Evolutionary conservation across 2,113 vertebrate genomes (phyloP).

Genomic region (Hepsetus odoe): DNA sequence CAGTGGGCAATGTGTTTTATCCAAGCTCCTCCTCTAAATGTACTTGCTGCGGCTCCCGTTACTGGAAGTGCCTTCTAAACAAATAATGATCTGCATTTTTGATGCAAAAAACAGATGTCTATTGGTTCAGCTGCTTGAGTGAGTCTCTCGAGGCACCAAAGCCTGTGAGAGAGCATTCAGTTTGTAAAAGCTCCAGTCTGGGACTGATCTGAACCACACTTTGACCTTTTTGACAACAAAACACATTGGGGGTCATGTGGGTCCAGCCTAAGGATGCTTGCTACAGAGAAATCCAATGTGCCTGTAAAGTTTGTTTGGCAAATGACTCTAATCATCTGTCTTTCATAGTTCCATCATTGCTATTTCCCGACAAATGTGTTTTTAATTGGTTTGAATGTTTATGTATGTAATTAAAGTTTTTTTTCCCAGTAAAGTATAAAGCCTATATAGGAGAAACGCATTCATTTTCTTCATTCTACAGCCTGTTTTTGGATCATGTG

Average conservation of each 20-base stretch:
- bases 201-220: conserved; percentile 69
- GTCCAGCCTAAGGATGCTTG: conserved; percentile 53
- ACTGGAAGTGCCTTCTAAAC: background rate
- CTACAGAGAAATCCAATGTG: background rate
- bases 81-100: conserved; percentile 25
- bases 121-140: conserved; percentile 13
- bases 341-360: background rate
- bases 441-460: background rate
- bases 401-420: conserved; percentile 7
- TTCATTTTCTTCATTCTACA: background rate
- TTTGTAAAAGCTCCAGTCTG: conserved; percentile 55
- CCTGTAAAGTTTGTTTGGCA: background rate
- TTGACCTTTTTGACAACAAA: conserved; percentile 67
- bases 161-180: background rate
- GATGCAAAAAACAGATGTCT: background rate
- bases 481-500: background rate
- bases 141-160: background rate
- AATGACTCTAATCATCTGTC: background rate
- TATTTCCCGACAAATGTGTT: conserved; percentile 9
- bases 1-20: background rate
- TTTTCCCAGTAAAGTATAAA: conserved; percentile 6
- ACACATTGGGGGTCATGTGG: conserved; percentile 64
- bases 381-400: conserved; percentile 12
- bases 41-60: background rate
- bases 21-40: background rate